Evolutionary conservation across 2,888 invertebrate genomes (phyloP), one percentile per base, ranked within the genome.

Genomic region (Ormyrus pomaceus): DNA sequence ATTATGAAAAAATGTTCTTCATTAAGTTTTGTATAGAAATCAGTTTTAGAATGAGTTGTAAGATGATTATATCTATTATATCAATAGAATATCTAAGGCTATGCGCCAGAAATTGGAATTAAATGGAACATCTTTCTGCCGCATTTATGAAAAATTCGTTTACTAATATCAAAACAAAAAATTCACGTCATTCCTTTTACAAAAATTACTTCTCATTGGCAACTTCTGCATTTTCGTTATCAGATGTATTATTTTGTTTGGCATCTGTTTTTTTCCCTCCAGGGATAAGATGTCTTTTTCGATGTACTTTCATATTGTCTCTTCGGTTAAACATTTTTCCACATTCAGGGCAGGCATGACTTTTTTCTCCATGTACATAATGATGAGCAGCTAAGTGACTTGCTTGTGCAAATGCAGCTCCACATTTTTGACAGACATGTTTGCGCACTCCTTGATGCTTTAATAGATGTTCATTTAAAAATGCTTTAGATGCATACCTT

Each of bases 241-340:
- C 75, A 55, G 79, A 82, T 77, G 62, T 64, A 65, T 64, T 83
- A 48, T 84, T 85, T 61, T 83, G 82, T 62, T 84, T 86, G 62
- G 8, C 64, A 66, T 68, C 82, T 81, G 80, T 80, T 82, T 84
- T 84, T 72, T 84, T 87, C 48, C 85, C 85, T 6, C 82, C 84
- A 34, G 83, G 85, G 11, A 86, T 86, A 45, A 89, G 88, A 81
- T 90, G 90, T 79, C 90, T 86, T 83, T 88, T 90, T 66, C 88
- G 85, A 66, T 91, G 91, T 53, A 90, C 90, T 77, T 91, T 91
- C 91, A 91, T 91, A 53, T 91, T 91, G 55, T 91, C 91, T n/a
- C 89, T 86, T 8, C 91, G 85, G 79, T 91, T 91, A 69, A 91
- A 91, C 80, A 88, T 88, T 50, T 89, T 86, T 0, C 91, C 91